Conservation (phyloP, 2,888 invertebrate species). For the Drosophila atroscutellata region DNA sequence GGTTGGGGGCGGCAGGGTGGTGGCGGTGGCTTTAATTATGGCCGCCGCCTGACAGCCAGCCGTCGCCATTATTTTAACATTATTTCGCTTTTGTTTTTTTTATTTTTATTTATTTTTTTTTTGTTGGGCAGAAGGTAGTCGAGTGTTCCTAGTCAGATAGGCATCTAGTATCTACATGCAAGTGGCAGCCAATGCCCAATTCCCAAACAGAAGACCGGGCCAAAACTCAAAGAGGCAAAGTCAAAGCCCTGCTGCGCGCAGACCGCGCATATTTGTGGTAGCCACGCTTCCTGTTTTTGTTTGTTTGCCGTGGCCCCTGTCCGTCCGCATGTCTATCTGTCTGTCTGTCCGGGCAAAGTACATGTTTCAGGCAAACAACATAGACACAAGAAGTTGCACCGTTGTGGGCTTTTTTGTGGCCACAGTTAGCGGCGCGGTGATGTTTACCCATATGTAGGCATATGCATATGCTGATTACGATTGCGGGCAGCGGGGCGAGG, state of each 20-base stretch:
- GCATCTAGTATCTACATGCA: conserved; percentile 80
- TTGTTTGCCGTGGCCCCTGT: conserved; percentile 58
- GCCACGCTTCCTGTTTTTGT: conserved; percentile 81
- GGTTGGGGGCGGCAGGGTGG: conserved; percentile 35
- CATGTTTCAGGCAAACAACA: conserved; percentile 47
- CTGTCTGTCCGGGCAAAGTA: conserved; percentile 8
- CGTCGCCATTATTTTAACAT: conserved; percentile 62
- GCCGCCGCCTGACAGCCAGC: conserved; percentile 61
- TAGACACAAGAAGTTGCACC: conserved; percentile 79
- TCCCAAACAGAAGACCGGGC: conserved; percentile 27
- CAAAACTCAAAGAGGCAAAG: conserved; percentile 33
- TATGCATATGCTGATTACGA: conserved; percentile 81
- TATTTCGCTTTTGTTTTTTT: conserved; percentile 45
- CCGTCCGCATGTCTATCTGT: conserved; percentile 14
- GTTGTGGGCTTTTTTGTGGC: conserved; percentile 61
- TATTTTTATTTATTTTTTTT: conserved; percentile 19
- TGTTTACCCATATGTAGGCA: conserved; percentile 82
- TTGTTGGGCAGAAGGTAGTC: conserved; percentile 48
- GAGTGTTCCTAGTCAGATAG: conserved; percentile 66
- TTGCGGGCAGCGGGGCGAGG: conserved; percentile 47
- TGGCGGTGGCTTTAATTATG: conserved; percentile 73
- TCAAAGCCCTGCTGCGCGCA: conserved; percentile 52
- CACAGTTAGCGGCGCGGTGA: conserved; percentile 79
- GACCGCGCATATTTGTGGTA: conserved; percentile 78
- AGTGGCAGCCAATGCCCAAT: conserved; percentile 60